Evolutionary conservation across 2,888 invertebrate genomes (phyloP), one percentile per base, ranked within the genome.

Genomic region (Noctua pronuba): DNA sequence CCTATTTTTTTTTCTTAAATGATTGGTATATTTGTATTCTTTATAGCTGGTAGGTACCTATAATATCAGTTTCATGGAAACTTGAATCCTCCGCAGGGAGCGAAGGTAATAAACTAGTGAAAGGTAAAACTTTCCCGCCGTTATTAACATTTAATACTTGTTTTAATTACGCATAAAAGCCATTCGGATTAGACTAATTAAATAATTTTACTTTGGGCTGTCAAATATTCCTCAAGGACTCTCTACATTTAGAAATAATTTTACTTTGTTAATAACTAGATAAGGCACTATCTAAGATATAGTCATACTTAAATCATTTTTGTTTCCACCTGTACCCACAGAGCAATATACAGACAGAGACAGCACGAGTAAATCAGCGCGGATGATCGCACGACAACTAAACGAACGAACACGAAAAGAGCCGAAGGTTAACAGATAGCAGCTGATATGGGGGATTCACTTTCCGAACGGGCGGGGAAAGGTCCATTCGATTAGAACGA

Each of bases 341-440:
- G 68, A 78, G 66, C 62, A 64, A 68, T 62, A 62, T 77, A 80
- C 80, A 83, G 80, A 82, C 66, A 83, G 79, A 78, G 79, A 81
- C 8, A 75, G 80, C 79, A 85, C 49, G 81, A 90, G 86, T 88
- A 86, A 86, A 89, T 88, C 89, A 88, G 79, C 72, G 70, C 73
- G 77, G 84, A 83, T 86, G 83, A 89, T 89, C 88, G 83, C 86
- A 84, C 83, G 85, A 82, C 82, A 83, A 66, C 69, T 76, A 80
- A 78, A 80, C 82, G 80, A 84, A 70, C 80, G 77, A 75, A 86
- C 85, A 82, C 85, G 85, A 82, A 73, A 71, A 64, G 68, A 79
- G 78, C 79, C 82, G 82, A 86, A 87, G 83, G 86, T 88, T 84
- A 82, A 87, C 83, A 81, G 82, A 88, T 87, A 87, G 87, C 71